Percentiles rank a stretch among this genome's conserved stretches.
phyloP scores from a whole-genome alignment of 2,888 invertebrate genomes.

The Coelinius sp. region DNA sequence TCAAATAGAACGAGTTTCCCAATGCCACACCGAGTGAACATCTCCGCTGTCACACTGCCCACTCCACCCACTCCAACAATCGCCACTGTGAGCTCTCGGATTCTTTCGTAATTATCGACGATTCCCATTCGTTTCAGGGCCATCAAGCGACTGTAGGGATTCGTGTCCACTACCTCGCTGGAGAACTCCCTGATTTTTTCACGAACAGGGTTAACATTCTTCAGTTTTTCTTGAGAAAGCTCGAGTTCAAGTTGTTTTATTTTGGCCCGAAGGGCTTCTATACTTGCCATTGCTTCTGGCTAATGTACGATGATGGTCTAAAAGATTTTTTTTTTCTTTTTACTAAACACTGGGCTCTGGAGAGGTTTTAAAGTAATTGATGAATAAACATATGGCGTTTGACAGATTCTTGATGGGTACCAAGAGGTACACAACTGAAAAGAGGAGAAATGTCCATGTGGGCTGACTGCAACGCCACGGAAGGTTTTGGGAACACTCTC shows the following conservation, averaged over 20 bases:
- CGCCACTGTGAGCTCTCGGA: constrained; percentile 89
- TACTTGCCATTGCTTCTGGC: neutral
- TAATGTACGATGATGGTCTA: neutral
- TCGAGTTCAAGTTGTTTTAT: constrained; percentile 78
- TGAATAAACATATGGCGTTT: too few relatives aligned
- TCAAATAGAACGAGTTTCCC: constrained; percentile 98
- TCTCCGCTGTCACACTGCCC: constrained; percentile 99
- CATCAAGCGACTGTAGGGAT: constrained; percentile 97
- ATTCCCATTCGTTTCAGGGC: constrained; percentile 99
- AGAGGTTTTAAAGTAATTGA: too few relatives aligned
- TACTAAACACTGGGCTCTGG: too few relatives aligned
- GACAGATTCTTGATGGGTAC: too few relatives aligned
- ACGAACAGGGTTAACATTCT: constrained; percentile 69
- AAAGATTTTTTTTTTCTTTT: neutral
- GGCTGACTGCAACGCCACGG: too few relatives aligned
- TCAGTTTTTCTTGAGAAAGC: constrained; percentile 72
- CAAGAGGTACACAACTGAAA: too few relatives aligned
- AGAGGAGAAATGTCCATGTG: too few relatives aligned
- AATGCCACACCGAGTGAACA: constrained; percentile 98
- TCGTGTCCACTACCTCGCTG: constrained; percentile 96
- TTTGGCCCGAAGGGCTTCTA: constrained; percentile 76
- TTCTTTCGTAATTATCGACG: constrained; percentile 96
- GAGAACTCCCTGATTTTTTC: constrained; percentile 92
- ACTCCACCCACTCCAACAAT: constrained; percentile 99
- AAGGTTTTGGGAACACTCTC: too few relatives aligned